Percentiles rank a stretch among this genome's conserved stretches.
phyloP scores from a whole-genome alignment of 2,797 vertebrate genomes.

The Lepidocolaptes lacrymiger region DNA sequence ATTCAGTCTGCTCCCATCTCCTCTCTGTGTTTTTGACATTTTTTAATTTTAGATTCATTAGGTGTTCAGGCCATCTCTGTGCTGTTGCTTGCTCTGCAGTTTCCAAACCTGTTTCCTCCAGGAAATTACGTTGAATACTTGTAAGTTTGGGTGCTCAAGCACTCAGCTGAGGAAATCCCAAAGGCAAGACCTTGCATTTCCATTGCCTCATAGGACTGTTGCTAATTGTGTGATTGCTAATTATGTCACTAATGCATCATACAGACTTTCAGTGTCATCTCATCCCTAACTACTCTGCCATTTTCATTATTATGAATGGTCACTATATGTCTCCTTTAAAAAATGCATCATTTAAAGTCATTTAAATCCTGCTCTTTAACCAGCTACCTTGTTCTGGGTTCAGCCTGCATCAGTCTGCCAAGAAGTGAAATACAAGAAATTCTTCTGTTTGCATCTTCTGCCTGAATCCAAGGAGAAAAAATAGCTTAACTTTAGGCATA shows the following conservation, averaged over 20 bases:
- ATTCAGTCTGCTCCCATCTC: conserved; percentile 7
- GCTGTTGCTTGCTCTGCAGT: background rate
- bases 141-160: background rate
- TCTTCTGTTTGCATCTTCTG: conserved; percentile 13
- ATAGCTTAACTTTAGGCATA: conserved; percentile 27
- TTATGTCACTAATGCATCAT: background rate
- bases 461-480: conserved; percentile 4
- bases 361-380: background rate
- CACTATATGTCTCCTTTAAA: background rate
- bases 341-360: background rate
- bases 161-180: background rate
- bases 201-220: background rate
- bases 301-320: background rate
- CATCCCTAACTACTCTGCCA: background rate
- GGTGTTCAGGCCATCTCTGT: conserved; percentile 24
- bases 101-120: background rate
- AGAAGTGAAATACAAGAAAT: background rate
- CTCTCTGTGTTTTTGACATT: background rate
- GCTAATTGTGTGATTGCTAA: background rate
- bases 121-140: background rate
- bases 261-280: background rate
- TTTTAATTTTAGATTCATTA: conserved; percentile 43
- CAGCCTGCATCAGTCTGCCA: background rate
- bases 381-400: background rate
- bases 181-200: background rate